Percentiles rank a stretch among this genome's conserved stretches.
phyloP scores from a whole-genome alignment of 1,140 invertebrate genomes.

The Heliconius nattereri region DNA sequence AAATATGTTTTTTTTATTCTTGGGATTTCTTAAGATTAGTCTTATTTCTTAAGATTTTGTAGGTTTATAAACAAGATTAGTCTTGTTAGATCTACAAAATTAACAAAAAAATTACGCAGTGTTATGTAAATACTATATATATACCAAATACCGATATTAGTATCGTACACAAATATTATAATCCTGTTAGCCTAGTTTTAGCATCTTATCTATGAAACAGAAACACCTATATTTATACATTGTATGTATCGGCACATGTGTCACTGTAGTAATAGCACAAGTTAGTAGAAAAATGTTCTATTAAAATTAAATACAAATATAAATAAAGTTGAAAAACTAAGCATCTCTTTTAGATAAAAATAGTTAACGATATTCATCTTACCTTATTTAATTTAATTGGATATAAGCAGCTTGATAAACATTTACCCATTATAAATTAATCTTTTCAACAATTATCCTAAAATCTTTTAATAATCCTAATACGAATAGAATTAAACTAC shows the following conservation, averaged over 20 bases:
- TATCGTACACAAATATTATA: slow-evolving; percentile 35
- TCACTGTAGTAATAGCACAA: too few relatives aligned
- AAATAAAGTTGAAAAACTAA: too few relatives aligned
- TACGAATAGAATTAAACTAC: neutral
- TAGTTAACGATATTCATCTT: slow-evolving; percentile 20
- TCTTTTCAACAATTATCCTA: neutral
- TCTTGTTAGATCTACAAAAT: neutral
- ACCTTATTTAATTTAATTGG: slow-evolving; percentile 42
- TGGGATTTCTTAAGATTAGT: too few relatives aligned
- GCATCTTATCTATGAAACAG: slow-evolving; percentile 47
- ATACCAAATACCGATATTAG: neutral
- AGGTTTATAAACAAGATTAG: too few relatives aligned
- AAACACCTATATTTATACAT: slow-evolving; percentile 34
- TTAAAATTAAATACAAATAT: neutral
- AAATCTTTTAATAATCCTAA: neutral
- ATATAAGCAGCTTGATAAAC: slow-evolving; percentile 55
- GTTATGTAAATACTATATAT: neutral
- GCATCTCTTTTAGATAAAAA: neutral
- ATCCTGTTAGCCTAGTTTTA: slow-evolving; percentile 67
- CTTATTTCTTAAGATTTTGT: too few relatives aligned
- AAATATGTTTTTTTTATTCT: too few relatives aligned
- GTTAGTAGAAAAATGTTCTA: neutral
- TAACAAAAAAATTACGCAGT: neutral
- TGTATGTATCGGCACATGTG: neutral
- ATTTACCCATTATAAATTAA: slow-evolving; percentile 54